A percentile compares a stretch with the other conserved stretches of the same genome.
Evolutionary conservation across 2,888 invertebrate species (phyloP).

Genomic region (Meta bourneti): DNA sequence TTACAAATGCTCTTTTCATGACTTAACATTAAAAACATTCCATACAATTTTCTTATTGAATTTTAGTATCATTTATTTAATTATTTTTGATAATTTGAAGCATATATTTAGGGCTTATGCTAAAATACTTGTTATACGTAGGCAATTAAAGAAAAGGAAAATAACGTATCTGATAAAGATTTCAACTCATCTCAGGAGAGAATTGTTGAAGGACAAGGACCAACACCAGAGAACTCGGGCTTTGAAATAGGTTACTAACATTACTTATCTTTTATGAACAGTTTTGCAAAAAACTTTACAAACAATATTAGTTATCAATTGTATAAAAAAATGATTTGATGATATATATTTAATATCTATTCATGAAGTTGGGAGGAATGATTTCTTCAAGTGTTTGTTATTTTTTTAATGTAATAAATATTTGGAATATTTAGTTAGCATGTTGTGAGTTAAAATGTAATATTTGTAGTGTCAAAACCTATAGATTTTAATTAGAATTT

Average conservation of each 20-base stretch:
- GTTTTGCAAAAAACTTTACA: background rate
- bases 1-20: background rate
- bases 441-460: too few species aligned
- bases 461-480: too few species aligned
- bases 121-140: slow-evolving; percentile 79
- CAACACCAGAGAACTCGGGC: slow-evolving; percentile 79
- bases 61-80: background rate
- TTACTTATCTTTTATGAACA: background rate
- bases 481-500: too few species aligned
- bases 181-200: slow-evolving; percentile 79
- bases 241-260: slow-evolving; percentile 40
- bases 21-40: background rate
- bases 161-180: slow-evolving; percentile 77
- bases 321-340: too few species aligned
- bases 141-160: slow-evolving; percentile 80
- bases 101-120: background rate
- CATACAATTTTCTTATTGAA: background rate
- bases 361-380: too few species aligned
- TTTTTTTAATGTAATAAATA: too few species aligned
- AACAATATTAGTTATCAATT: background rate
- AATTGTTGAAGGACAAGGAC: slow-evolving; percentile 82
- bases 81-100: background rate
- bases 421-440: too few species aligned
- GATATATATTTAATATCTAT: too few species aligned
- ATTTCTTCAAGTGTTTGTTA: too few species aligned